Evolutionary conservation across 2,888 invertebrate genomes (phyloP), one percentile per base, ranked within the genome.

Genomic region (Elysia crispata): DNA sequence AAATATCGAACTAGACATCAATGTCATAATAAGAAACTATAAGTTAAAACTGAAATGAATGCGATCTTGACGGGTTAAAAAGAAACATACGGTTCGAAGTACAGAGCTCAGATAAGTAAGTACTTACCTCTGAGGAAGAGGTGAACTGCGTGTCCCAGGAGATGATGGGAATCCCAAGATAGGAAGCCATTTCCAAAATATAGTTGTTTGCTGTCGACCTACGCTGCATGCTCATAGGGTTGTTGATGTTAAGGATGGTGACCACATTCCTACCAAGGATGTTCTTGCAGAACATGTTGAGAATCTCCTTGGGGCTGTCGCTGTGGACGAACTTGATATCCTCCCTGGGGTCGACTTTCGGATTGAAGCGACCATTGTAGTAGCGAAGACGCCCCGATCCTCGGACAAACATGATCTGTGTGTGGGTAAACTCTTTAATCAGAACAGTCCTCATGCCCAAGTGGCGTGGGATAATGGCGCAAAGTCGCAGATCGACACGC

Each of bases 231-330:
- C 79, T 60, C 41, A 81, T 50, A 1, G 97, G 96, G 93, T 97
- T 97, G 95, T 97, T 97, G 94, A 98, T 95, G 93, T 97, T 97
- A 87, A 98, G 94, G 91, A 98, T 97, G 90, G 90, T 87, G n/a
- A 87, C 85, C 8, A 88, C 87, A 60, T 86, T 83, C 15, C 82
- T 66, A 30, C 80, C 83, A 57, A 90, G 84, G 67, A 91, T 84
- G 50, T 87, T 81, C 23, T 87, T 77, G 81, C 91, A 91, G 67
- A 91, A 84, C 18, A 86, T 83, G 31, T 86, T 81, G 50, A 91
- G 85, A 33, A 91, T 89, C 73, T 90, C 90, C 62, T 81, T 70
- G 0, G 88, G 87, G 25, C 83, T 83, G 77, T 84, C 84, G n/a
- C 73, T 62, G n/a, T 64, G 67, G 20, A 85, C 73, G 23, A 81